A percentile compares a stretch with the other conserved stretches of the same genome.
Conservation (phyloP, 2,113 vertebrate genomes). For the Podilymbus podiceps region DNA sequence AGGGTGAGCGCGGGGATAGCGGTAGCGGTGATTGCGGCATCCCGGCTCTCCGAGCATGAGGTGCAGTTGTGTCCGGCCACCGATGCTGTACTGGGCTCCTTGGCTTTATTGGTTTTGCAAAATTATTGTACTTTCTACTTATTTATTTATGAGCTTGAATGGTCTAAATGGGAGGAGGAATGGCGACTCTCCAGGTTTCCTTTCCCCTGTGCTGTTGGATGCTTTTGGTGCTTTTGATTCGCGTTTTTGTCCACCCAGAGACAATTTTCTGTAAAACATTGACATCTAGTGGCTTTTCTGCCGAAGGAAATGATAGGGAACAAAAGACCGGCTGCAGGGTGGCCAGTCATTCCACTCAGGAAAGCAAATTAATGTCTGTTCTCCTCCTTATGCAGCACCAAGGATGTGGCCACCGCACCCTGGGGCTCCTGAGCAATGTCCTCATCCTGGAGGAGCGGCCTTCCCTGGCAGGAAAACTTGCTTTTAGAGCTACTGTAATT, state of each 20-base stretch:
- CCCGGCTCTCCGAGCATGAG: rapidly evolving
- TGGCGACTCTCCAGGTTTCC: neutral
- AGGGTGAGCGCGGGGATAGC: rapidly evolving
- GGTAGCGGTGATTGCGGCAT: neutral
- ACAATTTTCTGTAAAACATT: constrained; percentile 59
- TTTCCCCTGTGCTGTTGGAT: neutral
- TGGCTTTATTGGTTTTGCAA: neutral
- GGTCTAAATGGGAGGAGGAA: neutral
- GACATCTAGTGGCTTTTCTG: constrained; percentile 68
- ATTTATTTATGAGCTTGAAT: neutral
- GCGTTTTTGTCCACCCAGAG: neutral
- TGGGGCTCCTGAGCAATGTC: rapidly evolving
- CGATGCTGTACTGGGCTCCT: neutral
- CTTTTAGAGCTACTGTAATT: neutral
- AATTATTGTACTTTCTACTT: neutral
- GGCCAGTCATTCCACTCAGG: neutral
- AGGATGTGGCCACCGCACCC: neutral
- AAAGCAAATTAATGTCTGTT: neutral
- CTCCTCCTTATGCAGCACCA: rapidly evolving
- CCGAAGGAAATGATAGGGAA: neutral
- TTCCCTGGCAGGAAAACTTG: neutral
- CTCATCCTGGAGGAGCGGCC: neutral
- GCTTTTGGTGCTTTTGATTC: neutral
- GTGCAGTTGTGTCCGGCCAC: neutral
- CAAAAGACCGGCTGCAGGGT: neutral